Base-by-base conservation (phyloP, 2,888 invertebrate species). In the Amaurobius ferox region DNA sequence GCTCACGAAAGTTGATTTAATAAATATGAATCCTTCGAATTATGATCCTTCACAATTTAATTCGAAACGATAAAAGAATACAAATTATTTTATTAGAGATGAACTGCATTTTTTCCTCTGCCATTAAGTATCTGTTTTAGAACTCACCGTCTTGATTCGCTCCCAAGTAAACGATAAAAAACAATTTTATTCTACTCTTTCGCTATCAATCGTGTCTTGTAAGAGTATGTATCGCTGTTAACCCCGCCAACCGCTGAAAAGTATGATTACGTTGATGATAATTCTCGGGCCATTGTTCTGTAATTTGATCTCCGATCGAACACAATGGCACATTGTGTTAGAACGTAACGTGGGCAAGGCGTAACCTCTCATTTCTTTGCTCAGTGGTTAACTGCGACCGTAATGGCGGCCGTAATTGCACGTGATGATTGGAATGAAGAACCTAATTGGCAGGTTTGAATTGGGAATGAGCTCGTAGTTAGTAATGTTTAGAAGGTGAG, bases 281-380 rank as follows among this genome's bases (percentile, higher is more conserved):
- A 85, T 80, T 61, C 26, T 64, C 11, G 61, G 55, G 70, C 77
- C 76, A 77, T 85, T 85, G 83, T 85, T 77, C 72, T 11, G 23
- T 71, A 39, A 85, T 85, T 85, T 29, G 77, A 78, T 77, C 77
- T 77, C 66, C 71, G 64, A 71, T 39, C 66, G 6, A 23, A 32
- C 55, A 85, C 83, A 85, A 85, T 85, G 72, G 83, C 9, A 71
- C 40, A 77, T 85, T 85, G 83, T 85, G 30, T 68, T 29, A 23
- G 55, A 55, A 55, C 55, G 23, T 55, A 55, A 44, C 55, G 55
- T 55, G 55, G 55, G 55, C 55, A 55, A 55, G 55, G 55, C 55
- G 55, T 55, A 55, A 55, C 55, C 55, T 23, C 55, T 55, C 55
- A 55, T 55, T 55, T 55, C 55, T 55, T 23, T 55, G 55, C 23